Percentiles rank a stretch among this genome's conserved stretches.
phyloP scores from a whole-genome alignment of 2,888 invertebrate genomes.

The Stegana nigrithorax region DNA sequence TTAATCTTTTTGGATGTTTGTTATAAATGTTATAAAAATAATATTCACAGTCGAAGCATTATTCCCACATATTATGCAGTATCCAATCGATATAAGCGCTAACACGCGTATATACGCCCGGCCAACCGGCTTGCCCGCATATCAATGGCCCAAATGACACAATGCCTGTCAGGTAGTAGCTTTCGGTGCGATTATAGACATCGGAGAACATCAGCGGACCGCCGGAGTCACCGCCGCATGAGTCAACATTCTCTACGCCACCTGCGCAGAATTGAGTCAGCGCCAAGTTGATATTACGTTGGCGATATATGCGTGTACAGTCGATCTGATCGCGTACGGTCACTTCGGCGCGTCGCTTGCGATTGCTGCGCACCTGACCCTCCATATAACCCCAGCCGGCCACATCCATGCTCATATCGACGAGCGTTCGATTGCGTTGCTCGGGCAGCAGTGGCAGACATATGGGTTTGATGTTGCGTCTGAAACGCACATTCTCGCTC shows the following conservation, averaged over 20 bases:
- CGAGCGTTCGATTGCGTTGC: slow-evolving; percentile 56
- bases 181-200: not conserved
- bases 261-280: slow-evolving; percentile 73
- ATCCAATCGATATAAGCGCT: slow-evolving; percentile 73
- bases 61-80: not conserved
- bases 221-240: slow-evolving; percentile 69
- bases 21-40: not conserved
- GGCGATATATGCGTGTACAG: slow-evolving; percentile 70
- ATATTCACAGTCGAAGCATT: not conserved
- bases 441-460: slow-evolving; percentile 70
- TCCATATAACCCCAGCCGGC: slow-evolving; percentile 77
- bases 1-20: no score
- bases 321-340: slow-evolving; percentile 67
- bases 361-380: slow-evolving; percentile 66
- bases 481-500: slow-evolving; percentile 69
- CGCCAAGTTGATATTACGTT: slow-evolving; percentile 64
- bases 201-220: not conserved
- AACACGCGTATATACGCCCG: slow-evolving; percentile 74
- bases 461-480: slow-evolving; percentile 72
- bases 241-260: slow-evolving; percentile 70
- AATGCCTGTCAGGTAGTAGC: slow-evolving; percentile 69
- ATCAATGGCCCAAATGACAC: slow-evolving; percentile 74
- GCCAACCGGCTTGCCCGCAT: slow-evolving; percentile 72
- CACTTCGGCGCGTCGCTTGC: slow-evolving; percentile 70
- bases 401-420: slow-evolving; percentile 68